Evolutionary conservation across 2,888 invertebrate species (phyloP).

Genomic region (Protodeltote pygarga): DNA sequence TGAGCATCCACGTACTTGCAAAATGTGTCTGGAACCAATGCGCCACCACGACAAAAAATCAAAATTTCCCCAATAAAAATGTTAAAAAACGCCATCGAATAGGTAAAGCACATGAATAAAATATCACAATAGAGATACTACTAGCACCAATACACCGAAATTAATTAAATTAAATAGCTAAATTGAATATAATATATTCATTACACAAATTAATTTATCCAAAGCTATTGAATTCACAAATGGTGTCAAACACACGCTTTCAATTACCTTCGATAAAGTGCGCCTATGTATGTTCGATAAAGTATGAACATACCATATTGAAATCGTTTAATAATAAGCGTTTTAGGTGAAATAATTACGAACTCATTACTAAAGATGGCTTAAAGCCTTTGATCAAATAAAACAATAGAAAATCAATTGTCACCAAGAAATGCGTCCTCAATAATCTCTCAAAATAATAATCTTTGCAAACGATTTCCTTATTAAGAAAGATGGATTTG

Average conservation of each 20-base stretch:
- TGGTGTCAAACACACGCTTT: constrained; percentile 32
- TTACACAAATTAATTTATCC: constrained; percentile 40
- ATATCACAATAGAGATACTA: constrained; percentile 1
- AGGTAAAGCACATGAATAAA: not conserved
- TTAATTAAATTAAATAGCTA: constrained; percentile 15
- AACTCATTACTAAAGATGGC: too few species aligned
- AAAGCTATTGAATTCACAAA: constrained; percentile 22
- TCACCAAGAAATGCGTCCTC: too few species aligned
- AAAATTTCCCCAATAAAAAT: too few species aligned
- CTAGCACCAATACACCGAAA: constrained; percentile 6
- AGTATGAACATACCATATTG: not conserved
- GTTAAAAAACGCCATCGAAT: not conserved
- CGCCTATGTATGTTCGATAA: constrained; percentile 3
- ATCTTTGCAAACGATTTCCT: too few species aligned
- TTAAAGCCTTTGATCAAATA: too few species aligned
- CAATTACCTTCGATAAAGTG: constrained; percentile 28
- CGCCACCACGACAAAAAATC: too few species aligned
- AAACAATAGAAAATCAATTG: too few species aligned
- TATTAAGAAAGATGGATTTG: too few species aligned
- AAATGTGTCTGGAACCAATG: too few species aligned
- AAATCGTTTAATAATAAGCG: constrained; percentile 2
- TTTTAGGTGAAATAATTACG: not conserved
- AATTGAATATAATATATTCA: constrained; percentile 21
- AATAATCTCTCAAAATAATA: too few species aligned
- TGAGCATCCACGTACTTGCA: too few species aligned